Conservation (phyloP, 2,888 invertebrate species). For the Lissonota sp. region DNA sequence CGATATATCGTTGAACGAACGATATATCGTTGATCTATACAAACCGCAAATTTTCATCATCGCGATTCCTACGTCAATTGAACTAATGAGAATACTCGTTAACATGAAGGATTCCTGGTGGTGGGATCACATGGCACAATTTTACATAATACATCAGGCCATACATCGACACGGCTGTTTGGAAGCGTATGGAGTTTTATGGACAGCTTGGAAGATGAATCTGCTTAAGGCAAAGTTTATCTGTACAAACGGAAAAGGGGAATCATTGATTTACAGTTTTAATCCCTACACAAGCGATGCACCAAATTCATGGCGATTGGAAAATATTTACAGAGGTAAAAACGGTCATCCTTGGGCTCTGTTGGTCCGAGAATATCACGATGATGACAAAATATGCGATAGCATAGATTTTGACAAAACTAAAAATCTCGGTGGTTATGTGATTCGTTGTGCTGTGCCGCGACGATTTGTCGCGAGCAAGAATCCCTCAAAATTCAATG, state of each 20-base stretch:
- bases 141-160: conserved; percentile 49
- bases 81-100: background rate
- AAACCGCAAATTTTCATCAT: conserved; percentile 11
- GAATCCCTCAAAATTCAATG: no score
- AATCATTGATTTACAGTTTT: conserved; percentile 56
- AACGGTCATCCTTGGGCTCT: conserved; percentile 29
- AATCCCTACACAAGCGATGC: conserved; percentile 62
- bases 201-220: conserved; percentile 60
- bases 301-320: conserved; percentile 57
- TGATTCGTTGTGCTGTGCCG: background rate
- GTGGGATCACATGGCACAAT: conserved; percentile 65
- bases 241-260: conserved; percentile 47
- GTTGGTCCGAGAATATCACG: background rate
- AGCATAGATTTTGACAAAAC: conserved; percentile 22
- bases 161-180: conserved; percentile 40
- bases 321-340: background rate
- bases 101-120: conserved; percentile 52
- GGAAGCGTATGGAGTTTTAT: conserved; percentile 51
- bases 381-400: background rate
- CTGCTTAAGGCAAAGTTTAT: conserved; percentile 58
- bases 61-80: background rate
- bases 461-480: background rate
- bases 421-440: conserved; percentile 6
- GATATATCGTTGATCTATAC: background rate
- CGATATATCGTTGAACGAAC: no score